These are phyloP conservation scores for Brienomyrus longianalis DNA, from an alignment of 2,113 vertebrate genomes.

Conservation along the genomic window DNA sequence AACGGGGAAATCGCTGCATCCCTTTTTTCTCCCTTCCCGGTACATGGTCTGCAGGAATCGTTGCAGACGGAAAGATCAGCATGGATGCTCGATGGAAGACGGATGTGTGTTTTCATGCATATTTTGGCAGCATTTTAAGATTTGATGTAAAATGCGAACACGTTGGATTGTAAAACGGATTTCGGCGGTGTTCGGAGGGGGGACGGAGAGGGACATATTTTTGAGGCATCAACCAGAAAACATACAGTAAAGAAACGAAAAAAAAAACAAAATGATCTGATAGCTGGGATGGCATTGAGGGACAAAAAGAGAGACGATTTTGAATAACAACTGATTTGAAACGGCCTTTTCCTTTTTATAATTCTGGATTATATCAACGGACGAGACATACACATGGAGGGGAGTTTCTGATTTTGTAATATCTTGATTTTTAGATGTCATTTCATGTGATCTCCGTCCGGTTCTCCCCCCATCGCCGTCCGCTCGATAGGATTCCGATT, in stretches of 20 bases:
- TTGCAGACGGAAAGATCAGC: slow-evolving; percentile 34
- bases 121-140: slow-evolving; percentile 30
- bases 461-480: slow-evolving; percentile 28
- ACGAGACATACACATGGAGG: slow-evolving; percentile 40
- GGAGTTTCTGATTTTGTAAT: slow-evolving; percentile 42
- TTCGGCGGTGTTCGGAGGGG: slow-evolving; percentile 40
- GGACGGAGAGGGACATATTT: slow-evolving; percentile 38
- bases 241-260: slow-evolving; percentile 32
- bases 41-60: slow-evolving; percentile 14
- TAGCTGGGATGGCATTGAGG: slow-evolving; percentile 43
- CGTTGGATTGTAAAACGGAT: slow-evolving; percentile 39
- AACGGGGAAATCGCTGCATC: slow-evolving; percentile 16
- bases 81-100: slow-evolving; percentile 44
- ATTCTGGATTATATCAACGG: slow-evolving; percentile 53
- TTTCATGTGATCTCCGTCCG: slow-evolving; percentile 29
- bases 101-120: slow-evolving; percentile 35
- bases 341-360: slow-evolving; percentile 25
- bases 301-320: slow-evolving; percentile 38
- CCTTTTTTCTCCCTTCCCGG: slow-evolving; percentile 19
- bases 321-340: slow-evolving; percentile 22
- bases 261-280: slow-evolving; percentile 44
- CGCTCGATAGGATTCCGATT: slow-evolving; percentile 52
- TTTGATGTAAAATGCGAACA: slow-evolving; percentile 43
- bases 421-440: slow-evolving; percentile 40
- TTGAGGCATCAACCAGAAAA: slow-evolving; percentile 34